Conservation (phyloP, 1,140 invertebrate genomes). For the Bombus pyrosoma region DNA sequence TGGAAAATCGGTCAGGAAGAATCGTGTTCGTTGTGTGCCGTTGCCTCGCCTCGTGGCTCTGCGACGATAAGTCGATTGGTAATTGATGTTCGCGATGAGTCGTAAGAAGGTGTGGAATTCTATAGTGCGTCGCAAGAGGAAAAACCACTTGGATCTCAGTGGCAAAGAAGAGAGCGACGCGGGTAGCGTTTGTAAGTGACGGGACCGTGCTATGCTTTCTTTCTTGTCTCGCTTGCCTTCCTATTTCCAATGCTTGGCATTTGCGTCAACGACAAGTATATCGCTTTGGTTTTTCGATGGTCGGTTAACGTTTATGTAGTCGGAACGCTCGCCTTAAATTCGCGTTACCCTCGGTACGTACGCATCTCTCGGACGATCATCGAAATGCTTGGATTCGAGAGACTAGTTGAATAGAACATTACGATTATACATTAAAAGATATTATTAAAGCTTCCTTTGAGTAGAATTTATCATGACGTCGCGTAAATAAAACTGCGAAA, state of each 20-base stretch:
- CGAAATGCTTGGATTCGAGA: too few relatives aligned
- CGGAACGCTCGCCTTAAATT: too few relatives aligned
- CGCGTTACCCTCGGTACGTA: too few relatives aligned
- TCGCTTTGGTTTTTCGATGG: too few relatives aligned
- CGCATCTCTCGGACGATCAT: too few relatives aligned
- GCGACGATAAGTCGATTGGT: neutral
- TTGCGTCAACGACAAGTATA: fast-evolving
- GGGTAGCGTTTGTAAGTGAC: constrained; percentile 70
- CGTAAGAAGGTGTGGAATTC: constrained; percentile 81
- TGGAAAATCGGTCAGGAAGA: neutral
- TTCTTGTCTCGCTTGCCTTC: neutral
- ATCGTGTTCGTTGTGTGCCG: neutral
- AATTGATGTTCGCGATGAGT: constrained; percentile 71
- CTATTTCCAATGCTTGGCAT: too few relatives aligned
- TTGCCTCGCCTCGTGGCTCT: neutral
- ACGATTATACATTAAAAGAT: too few relatives aligned
- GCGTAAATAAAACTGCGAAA: neutral
- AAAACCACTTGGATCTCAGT: constrained; percentile 70
- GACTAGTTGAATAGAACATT: too few relatives aligned
- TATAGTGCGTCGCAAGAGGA: constrained; percentile 79
- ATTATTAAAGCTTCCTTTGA: too few relatives aligned
- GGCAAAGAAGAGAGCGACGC: constrained; percentile 64
- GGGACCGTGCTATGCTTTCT: neutral
- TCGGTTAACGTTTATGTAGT: too few relatives aligned
- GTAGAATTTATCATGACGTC: too few relatives aligned